Conservation (phyloP, 2,113 vertebrate genomes). For the Epinephelus lanceolatus region DNA sequence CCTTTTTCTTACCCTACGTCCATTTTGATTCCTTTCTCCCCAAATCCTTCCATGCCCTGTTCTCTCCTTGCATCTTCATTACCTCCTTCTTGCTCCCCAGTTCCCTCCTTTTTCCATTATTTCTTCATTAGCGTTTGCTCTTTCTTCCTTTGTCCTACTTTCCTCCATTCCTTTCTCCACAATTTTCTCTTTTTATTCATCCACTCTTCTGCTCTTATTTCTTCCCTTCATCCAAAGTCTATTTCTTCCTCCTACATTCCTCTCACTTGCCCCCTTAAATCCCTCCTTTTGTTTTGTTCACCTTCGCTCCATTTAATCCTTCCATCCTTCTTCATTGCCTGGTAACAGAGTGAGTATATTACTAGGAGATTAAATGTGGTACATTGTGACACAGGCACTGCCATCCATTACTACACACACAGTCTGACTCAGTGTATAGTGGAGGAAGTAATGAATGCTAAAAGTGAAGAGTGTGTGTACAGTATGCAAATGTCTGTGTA, state of each 20-base stretch:
- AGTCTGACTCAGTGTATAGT: conserved; percentile 13
- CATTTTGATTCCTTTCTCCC: conserved; percentile 37
- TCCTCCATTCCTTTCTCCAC: not conserved
- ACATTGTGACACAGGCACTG: conserved; percentile 18
- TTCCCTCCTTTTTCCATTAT: not conserved
- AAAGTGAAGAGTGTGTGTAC: conserved; percentile 22
- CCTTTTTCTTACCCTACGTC: conserved; percentile 23
- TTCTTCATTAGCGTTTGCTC: not conserved
- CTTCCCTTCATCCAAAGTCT: not conserved
- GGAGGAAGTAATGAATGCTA: conserved; percentile 16
- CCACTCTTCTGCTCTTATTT: not conserved
- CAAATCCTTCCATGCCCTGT: conserved; percentile 17
- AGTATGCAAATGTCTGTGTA: conserved; percentile 39
- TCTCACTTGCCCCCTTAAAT: conserved; percentile 12
- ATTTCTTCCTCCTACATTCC: not conserved
- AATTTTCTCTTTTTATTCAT: not conserved
- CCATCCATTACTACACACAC: conserved; percentile 15
- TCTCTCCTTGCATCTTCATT: conserved; percentile 18
- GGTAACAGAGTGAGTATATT: conserved; percentile 22
- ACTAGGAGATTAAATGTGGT: conserved; percentile 38
- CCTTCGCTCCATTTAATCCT: conserved; percentile 16
- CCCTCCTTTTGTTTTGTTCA: conserved; percentile 28
- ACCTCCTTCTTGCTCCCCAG: not conserved
- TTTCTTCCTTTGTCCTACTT: conserved; percentile 5
- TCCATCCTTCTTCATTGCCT: conserved; percentile 24